Evolutionary conservation across 2,113 vertebrate genomes (phyloP).

Genomic region (Rallus limicola): DNA sequence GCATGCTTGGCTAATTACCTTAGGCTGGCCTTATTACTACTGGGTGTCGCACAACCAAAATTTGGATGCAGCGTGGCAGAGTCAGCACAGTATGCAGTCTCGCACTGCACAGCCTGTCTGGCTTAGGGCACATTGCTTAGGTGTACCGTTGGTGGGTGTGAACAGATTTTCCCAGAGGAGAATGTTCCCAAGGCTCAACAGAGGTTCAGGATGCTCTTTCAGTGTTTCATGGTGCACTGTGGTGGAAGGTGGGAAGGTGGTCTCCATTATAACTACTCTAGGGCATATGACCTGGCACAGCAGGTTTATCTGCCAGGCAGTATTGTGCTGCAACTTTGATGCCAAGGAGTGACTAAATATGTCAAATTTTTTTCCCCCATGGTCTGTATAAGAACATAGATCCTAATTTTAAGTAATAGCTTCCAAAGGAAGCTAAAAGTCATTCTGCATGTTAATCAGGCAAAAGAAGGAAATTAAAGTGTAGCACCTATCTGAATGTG

Average conservation of each 20-base stretch:
- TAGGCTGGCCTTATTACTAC: neutral
- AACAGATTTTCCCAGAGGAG: neutral
- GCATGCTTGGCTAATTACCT: neutral
- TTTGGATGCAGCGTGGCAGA: neutral
- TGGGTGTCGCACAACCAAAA: too few species aligned
- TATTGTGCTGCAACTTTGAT: neutral
- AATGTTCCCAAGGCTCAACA: neutral
- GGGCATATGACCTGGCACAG: rapidly evolving
- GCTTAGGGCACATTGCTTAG: neutral
- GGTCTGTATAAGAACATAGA: neutral
- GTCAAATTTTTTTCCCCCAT: neutral
- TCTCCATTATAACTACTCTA: rapidly evolving
- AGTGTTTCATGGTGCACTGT: neutral
- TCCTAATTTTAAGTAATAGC: neutral
- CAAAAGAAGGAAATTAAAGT: neutral
- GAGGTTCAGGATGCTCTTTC: neutral
- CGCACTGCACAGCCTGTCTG: neutral
- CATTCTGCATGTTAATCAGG: neutral
- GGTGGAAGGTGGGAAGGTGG: too few species aligned
- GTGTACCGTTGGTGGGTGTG: neutral
- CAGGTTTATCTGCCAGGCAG: neutral
- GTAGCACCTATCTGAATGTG: neutral
- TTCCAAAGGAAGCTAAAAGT: neutral
- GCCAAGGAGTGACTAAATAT: neutral
- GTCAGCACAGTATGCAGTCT: rapidly evolving